Evolutionary conservation across 1,140 invertebrate species (phyloP).

Genomic region (Fopius arisanus): DNA sequence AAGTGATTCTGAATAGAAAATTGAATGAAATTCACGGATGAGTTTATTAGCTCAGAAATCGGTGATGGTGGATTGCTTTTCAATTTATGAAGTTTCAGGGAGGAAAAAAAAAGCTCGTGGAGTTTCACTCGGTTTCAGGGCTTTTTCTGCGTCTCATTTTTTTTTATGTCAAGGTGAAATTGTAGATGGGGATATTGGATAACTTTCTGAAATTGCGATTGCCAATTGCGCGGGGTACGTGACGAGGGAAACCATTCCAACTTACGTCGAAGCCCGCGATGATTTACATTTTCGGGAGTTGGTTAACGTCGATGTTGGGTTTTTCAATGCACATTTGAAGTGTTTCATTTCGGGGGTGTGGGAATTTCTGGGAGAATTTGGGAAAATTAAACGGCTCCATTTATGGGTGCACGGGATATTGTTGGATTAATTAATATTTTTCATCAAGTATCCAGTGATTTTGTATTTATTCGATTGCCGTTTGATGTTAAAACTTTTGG

Average conservation of each 20-base stretch:
- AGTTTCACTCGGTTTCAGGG: background rate
- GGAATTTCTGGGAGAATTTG: too few relatives aligned
- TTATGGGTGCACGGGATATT: too few relatives aligned
- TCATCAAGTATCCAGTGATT: too few relatives aligned
- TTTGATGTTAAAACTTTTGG: too few relatives aligned
- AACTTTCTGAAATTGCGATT: slow-evolving; percentile 6
- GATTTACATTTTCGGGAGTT: background rate
- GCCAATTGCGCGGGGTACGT: background rate
- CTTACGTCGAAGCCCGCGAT: background rate
- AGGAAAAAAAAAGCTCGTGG: background rate
- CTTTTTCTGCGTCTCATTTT: background rate
- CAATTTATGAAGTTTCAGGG: background rate
- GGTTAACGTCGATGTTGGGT: background rate
- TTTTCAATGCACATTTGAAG: too few relatives aligned
- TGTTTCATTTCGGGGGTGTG: too few relatives aligned
- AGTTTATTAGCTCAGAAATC: background rate
- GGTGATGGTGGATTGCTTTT: background rate
- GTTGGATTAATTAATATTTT: too few relatives aligned
- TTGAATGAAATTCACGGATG: background rate
- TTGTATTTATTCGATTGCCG: too few relatives aligned
- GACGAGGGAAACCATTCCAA: background rate
- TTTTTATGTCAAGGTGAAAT: background rate
- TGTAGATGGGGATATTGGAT: slow-evolving; percentile 14
- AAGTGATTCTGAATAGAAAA: background rate
- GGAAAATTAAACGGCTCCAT: too few relatives aligned